Percentiles rank a stretch among this genome's conserved stretches.
phyloP scores from a whole-genome alignment of 2,888 invertebrate species.

The Epiperipatus broadwayi region DNA sequence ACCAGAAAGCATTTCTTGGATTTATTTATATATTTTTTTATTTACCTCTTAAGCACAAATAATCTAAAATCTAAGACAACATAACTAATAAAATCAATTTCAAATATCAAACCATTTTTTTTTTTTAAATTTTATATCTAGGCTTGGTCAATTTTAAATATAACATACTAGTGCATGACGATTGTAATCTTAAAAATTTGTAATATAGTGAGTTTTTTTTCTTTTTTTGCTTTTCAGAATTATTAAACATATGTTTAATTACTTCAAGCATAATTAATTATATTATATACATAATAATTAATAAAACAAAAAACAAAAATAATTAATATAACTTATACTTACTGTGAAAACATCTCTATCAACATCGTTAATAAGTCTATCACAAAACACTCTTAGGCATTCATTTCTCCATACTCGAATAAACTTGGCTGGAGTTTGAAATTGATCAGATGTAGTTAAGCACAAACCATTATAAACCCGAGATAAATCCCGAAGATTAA shows the following conservation, averaged over 20 bases:
- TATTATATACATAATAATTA: background rate
- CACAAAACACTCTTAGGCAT: conserved; percentile 64
- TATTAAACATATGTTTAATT: conserved; percentile 35
- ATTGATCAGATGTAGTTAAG: conserved; percentile 49
- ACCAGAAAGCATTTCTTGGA: too few relatives aligned
- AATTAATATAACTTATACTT: too few relatives aligned
- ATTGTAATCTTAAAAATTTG: too few relatives aligned
- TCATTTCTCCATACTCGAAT: conserved; percentile 80
- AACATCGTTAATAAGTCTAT: conserved; percentile 50
- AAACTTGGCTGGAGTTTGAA: conserved; percentile 45
- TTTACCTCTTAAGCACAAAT: too few relatives aligned
- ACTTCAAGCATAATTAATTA: conserved; percentile 1
- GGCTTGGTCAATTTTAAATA: too few relatives aligned
- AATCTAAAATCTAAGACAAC: too few relatives aligned
- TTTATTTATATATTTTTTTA: too few relatives aligned
- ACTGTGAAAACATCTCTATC: conserved; percentile 28
- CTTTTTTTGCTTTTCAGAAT: too few relatives aligned
- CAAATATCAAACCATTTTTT: too few relatives aligned
- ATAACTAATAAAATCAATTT: too few relatives aligned
- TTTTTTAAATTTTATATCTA: too few relatives aligned
- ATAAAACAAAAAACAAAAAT: conserved; percentile 10
- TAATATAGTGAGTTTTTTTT: conserved; percentile 1
- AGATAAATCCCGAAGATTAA: conserved; percentile 74
- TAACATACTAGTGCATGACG: too few relatives aligned
- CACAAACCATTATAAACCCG: conserved; percentile 61